phyloP scores from a whole-genome alignment of 1,140 invertebrate species.

The Leguminivora glycinivorella region DNA sequence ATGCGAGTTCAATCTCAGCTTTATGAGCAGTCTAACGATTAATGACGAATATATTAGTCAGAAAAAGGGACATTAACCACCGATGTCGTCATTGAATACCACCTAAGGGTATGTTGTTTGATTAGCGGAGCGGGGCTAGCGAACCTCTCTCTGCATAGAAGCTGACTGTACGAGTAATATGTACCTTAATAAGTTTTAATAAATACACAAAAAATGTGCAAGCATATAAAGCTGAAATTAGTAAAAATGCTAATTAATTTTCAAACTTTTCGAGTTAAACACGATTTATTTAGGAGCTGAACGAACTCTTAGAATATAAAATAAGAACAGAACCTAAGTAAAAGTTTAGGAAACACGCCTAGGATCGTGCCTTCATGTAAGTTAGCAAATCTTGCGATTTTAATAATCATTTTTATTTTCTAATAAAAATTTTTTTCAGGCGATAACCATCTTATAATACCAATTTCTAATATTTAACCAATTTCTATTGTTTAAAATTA shows the following conservation, averaged over 20 bases:
- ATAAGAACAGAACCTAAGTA: background rate
- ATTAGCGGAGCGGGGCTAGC: background rate
- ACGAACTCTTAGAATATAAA: too few relatives aligned
- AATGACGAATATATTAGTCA: slow-evolving; percentile 28
- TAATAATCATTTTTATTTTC: background rate
- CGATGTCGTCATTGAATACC: slow-evolving; percentile 17
- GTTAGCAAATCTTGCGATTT: background rate
- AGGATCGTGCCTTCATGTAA: background rate
- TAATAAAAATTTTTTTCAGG: too few relatives aligned
- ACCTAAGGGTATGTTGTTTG: slow-evolving; percentile 11
- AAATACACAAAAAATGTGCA: background rate
- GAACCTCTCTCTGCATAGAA: too few relatives aligned
- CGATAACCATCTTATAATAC: too few relatives aligned
- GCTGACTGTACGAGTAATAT: too few relatives aligned
- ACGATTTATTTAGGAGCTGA: background rate
- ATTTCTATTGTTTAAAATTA: too few relatives aligned
- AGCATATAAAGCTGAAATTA: background rate
- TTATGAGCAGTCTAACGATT: slow-evolving; percentile 26
- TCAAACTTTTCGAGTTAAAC: background rate
- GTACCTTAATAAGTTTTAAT: too few relatives aligned
- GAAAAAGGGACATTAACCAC: slow-evolving; percentile 21
- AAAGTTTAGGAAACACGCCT: too few relatives aligned
- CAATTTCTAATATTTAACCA: too few relatives aligned
- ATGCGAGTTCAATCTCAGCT: slow-evolving; percentile 17
- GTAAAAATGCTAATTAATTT: background rate